Evolutionary conservation across 2,113 vertebrate species (phyloP).

Genomic region (Lota lota): DNA sequence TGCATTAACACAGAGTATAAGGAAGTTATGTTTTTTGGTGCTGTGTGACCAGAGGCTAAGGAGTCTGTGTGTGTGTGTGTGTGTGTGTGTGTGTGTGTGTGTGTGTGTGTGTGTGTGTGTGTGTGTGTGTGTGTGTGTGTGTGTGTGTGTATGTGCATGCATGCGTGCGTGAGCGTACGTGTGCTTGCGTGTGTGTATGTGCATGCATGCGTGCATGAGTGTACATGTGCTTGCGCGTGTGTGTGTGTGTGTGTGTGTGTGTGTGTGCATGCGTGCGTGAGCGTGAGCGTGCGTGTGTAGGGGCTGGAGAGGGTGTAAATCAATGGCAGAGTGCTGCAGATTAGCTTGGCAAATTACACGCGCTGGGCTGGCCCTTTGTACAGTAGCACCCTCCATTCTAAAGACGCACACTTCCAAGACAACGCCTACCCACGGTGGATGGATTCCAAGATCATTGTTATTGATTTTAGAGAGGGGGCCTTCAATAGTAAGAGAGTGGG

Average conservation of each 20-base stretch:
- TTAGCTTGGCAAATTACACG: slow-evolving; percentile 88
- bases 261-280: not conserved
- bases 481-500: slow-evolving; percentile 65
- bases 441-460: slow-evolving; percentile 85
- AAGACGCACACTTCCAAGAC: slow-evolving; percentile 80
- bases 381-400: slow-evolving; percentile 84
- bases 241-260: not conserved
- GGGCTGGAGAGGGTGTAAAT: slow-evolving; percentile 73
- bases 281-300: not conserved
- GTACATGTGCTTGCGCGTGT: not conserved
- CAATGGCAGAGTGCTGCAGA: slow-evolving; percentile 84
- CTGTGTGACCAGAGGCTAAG: slow-evolving; percentile 83
- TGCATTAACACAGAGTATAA: slow-evolving; percentile 83
- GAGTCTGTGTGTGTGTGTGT: slow-evolving; percentile 63
- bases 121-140: not conserved
- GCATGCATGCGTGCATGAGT: not conserved
- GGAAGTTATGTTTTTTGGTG: slow-evolving; percentile 81
- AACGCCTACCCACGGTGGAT: slow-evolving; percentile 81
- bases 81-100: slow-evolving; percentile 1
- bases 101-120: not conserved
- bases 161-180: not conserved
- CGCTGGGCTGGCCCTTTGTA: slow-evolving; percentile 87
- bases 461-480: slow-evolving; percentile 79
- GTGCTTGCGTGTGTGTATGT: slow-evolving; percentile 36
- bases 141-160: not conserved